Base-by-base conservation (phyloP, 1,140 invertebrate species). In the Lethrus apterus region DNA sequence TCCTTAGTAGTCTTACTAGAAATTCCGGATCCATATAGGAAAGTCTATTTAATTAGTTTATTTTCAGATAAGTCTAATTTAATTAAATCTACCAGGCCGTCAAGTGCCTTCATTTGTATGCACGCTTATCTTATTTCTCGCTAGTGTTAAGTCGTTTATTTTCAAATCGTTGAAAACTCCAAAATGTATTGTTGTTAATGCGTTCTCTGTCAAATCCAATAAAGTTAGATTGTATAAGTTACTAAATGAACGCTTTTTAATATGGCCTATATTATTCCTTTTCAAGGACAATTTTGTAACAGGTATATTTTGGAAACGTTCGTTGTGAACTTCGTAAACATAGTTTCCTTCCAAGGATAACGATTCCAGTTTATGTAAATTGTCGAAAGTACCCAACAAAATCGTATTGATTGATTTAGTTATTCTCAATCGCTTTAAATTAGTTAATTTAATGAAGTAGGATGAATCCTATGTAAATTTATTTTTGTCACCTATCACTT, bases 21-120 rank as follows among this genome's bases (percentile, higher is more conserved):
- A 55, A 31, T 17, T 23, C 44, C 31, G 50, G 44, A 10, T 43
- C 36, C 43, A 55, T 31, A 46, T 35, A 52, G 23, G 30, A 50
- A 11, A 55, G 14, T 17, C 44, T 11, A 31, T 55, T 55, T 10
- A 52, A 13, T 46, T 8, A 52, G 17, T 17, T 21, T 3, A 30
- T 55, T 52, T 3, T 45, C 31, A 20, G 49, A 31, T 7, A 55
- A 31, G 2, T 36, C n/a, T 7, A 55, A 20, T 19, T 14, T 19
- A 13, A 20, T 42, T 20, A 55, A 20, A 32, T 46, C 26, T 32
- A 20, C n/a, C 23, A 52, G 17, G 20, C 41, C 44, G 3, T 7
- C 42, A 21, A 55, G 43, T 5, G 46, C 42, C 19, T 33, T 19
- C 9, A 38, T 38, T 23, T 49, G 44, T 5, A 55, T 46, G 13